These are phyloP conservation scores for Octomys mimax DNA, from an alignment of 2,797 vertebrate genomes.

Conservation along the genomic window DNA sequence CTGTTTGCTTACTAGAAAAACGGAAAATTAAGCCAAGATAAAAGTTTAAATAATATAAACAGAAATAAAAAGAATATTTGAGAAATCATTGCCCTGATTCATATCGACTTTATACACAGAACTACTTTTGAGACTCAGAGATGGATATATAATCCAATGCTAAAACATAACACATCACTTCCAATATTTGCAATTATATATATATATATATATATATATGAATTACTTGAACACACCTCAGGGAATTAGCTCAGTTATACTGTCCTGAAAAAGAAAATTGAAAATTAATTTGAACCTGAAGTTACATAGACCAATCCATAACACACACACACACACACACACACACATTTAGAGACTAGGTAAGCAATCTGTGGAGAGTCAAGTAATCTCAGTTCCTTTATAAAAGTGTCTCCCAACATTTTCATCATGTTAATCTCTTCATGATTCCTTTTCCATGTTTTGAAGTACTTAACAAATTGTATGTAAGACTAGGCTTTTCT, in stretches of 20 bases:
- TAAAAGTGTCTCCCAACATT: constrained; percentile 69
- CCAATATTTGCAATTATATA: constrained; percentile 59
- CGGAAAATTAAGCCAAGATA: constrained; percentile 59
- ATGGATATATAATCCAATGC: constrained; percentile 64
- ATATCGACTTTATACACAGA: constrained; percentile 73
- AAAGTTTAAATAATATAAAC: constrained; percentile 61
- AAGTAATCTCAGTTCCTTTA: constrained; percentile 63
- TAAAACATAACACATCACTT: constrained; percentile 69
- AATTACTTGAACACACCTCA: constrained; percentile 59
- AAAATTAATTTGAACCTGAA: constrained; percentile 67
- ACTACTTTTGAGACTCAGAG: constrained; percentile 65
- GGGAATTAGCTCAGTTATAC: constrained; percentile 62
- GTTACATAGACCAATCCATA: constrained; percentile 51
- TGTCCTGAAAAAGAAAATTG: constrained; percentile 67
- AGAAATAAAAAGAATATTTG: constrained; percentile 66
- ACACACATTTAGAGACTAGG: constrained; percentile 54
- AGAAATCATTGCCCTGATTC: constrained; percentile 77
- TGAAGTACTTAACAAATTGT: constrained; percentile 72
- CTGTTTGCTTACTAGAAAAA: constrained; percentile 66
- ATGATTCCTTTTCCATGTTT: constrained; percentile 54
- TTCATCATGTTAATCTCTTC: constrained; percentile 57
- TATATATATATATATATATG: background rate
- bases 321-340: background rate
- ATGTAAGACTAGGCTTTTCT: constrained; percentile 64
- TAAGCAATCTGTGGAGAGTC: constrained; percentile 53